Evolutionary conservation across 2,888 invertebrate genomes (phyloP).

Genomic region (Archips xylosteana): DNA sequence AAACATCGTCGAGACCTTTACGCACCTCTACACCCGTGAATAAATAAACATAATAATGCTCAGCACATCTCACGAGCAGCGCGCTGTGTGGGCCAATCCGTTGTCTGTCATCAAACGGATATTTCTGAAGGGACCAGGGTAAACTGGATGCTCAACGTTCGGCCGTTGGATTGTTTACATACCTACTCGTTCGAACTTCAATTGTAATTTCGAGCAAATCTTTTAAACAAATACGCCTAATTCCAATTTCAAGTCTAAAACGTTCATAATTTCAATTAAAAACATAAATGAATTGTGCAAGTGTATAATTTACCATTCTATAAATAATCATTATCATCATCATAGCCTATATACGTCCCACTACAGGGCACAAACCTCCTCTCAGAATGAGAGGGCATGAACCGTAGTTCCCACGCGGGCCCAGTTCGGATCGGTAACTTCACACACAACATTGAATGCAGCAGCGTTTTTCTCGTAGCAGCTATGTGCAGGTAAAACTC

Average conservation of each 20-base stretch:
- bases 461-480: too few relatives aligned
- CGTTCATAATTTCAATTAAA: background rate
- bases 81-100: slow-evolving; percentile 38
- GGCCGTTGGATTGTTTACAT: slow-evolving; percentile 27
- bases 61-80: slow-evolving; percentile 49
- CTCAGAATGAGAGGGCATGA: too few relatives aligned
- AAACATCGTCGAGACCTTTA: slow-evolving; percentile 72
- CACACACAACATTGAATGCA: too few relatives aligned
- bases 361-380: too few relatives aligned
- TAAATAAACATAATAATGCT: slow-evolving; percentile 71
- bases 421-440: too few relatives aligned
- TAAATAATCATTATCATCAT: too few relatives aligned
- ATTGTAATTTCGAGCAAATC: slow-evolving; percentile 12
- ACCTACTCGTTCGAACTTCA: slow-evolving; percentile 11
- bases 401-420: too few relatives aligned
- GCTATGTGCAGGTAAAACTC: too few relatives aligned
- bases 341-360: too few relatives aligned
- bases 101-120: slow-evolving; percentile 10
- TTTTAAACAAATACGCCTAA: slow-evolving; percentile 17
- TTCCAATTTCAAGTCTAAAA: background rate
- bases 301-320: background rate
- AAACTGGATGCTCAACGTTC: slow-evolving; percentile 19
- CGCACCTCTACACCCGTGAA: slow-evolving; percentile 67
- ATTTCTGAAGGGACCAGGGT: slow-evolving; percentile 11
- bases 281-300: background rate